Evolutionary conservation across 2,888 invertebrate species (phyloP).

Genomic region (Limnephilus lunatus): DNA sequence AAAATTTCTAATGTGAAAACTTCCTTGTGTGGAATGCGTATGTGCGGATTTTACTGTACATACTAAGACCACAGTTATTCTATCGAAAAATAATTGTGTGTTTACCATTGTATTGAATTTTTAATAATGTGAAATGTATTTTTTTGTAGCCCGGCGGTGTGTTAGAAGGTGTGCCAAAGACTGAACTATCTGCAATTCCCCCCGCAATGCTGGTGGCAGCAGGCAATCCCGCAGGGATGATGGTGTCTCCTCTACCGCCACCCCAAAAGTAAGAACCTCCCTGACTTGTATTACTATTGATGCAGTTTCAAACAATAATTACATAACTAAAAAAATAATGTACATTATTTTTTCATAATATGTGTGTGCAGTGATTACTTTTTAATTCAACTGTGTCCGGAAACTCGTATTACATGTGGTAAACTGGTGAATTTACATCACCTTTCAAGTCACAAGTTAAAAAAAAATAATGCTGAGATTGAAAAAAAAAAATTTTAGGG

Average conservation of each 20-base stretch:
- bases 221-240: slow-evolving; percentile 57
- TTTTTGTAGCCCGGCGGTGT: neutral
- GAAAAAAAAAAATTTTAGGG: no score
- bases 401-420: no score
- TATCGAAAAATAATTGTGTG: neutral
- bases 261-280: slow-evolving; percentile 60
- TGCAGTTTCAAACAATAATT: neutral
- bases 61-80: neutral
- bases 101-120: neutral
- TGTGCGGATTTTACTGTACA: no score
- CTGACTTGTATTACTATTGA: neutral
- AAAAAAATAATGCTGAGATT: no score
- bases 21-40: no score
- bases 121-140: neutral
- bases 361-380: no score
- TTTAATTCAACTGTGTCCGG: no score
- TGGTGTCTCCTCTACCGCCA: slow-evolving; percentile 62
- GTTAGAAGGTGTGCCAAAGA: slow-evolving; percentile 63
- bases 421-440: no score
- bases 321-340: no score
- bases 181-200: slow-evolving; percentile 67
- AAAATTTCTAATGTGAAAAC: no score
- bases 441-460: no score
- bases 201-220: slow-evolving; percentile 65
- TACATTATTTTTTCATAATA: no score